These are phyloP conservation scores for Enteromius anoplus DNA, from an alignment of 2,797 vertebrate species.

Conservation along the genomic window DNA sequence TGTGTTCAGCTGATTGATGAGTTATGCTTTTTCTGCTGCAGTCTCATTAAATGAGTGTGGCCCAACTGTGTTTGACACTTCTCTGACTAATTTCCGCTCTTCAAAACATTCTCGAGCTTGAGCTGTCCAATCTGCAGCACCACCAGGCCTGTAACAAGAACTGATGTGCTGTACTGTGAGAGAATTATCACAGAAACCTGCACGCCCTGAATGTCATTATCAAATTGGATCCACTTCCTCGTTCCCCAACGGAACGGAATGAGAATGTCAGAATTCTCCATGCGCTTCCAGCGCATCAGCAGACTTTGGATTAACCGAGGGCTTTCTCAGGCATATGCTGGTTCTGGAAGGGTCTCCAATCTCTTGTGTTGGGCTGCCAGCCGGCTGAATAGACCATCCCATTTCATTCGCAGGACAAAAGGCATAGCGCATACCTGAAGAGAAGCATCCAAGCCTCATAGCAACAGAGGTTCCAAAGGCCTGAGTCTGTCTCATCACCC, in stretches of 20 bases:
- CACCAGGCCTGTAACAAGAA: constrained; percentile 67
- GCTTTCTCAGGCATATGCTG: constrained; percentile 47
- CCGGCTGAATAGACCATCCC: constrained; percentile 6
- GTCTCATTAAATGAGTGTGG: constrained; percentile 59
- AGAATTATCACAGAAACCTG: constrained; percentile 53
- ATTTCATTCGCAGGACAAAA: constrained; percentile 40
- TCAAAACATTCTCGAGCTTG: constrained; percentile 59
- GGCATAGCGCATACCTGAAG: constrained; percentile 33
- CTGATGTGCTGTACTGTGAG: constrained; percentile 58
- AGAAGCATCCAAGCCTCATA: constrained; percentile 38
- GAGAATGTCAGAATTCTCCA: constrained; percentile 59
- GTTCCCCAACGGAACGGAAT: constrained; percentile 47
- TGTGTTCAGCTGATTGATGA: constrained; percentile 43
- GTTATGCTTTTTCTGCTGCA: constrained; percentile 47
- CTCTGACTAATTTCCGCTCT: constrained; percentile 60
- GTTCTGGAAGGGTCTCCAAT: constrained; percentile 41
- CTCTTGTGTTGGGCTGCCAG: constrained; percentile 26
- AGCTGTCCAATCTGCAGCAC: constrained; percentile 61
- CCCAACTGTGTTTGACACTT: constrained; percentile 61
- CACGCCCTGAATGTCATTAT: constrained; percentile 69
- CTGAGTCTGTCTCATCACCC: constrained; percentile 64
- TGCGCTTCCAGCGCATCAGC: constrained; percentile 57
- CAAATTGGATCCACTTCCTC: constrained; percentile 63
- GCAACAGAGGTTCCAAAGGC: constrained; percentile 38
- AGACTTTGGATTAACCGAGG: constrained; percentile 52